Percentiles rank a stretch among this genome's conserved stretches.
These are phyloP conservation scores for Polyploca ridens DNA, from an alignment of 2,888 invertebrate genomes.

Conservation along the genomic window DNA sequence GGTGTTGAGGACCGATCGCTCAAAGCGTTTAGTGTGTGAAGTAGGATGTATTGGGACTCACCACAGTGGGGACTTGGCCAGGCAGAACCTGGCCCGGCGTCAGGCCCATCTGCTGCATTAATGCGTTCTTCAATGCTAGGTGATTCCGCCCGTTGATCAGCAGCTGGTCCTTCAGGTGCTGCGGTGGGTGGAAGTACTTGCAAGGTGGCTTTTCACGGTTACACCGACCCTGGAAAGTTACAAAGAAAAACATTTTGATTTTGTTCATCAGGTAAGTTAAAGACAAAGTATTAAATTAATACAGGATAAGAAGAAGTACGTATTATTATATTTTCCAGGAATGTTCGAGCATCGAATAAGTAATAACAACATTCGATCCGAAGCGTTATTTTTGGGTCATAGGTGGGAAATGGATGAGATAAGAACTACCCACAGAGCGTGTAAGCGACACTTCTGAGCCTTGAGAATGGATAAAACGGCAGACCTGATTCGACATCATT, in stretches of 20 bases:
- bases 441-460: constrained; percentile 56
- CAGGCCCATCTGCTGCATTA: constrained; percentile 98
- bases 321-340: background rate
- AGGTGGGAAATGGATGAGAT: constrained; percentile 56
- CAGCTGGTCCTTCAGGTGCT: constrained; percentile 99
- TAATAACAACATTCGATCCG: background rate
- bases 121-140: constrained; percentile 98
- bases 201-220: constrained; percentile 99
- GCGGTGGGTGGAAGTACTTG: constrained; percentile 99
- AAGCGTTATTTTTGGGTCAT: constrained; percentile 31
- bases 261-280: background rate
- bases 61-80: constrained; percentile 97
- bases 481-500: constrained; percentile 69
- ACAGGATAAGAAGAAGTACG: background rate
- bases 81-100: constrained; percentile 96
- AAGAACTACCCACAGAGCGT: constrained; percentile 47
- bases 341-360: background rate
- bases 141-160: constrained; percentile 99
- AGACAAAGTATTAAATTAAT: background rate
- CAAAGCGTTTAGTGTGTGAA: constrained; percentile 54
- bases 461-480: constrained; percentile 63
- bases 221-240: constrained; percentile 96
- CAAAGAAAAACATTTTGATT: constrained; percentile 8
- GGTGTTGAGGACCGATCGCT: constrained; percentile 76
- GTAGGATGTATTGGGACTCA: constrained; percentile 81